Percentiles rank a stretch among this genome's conserved stretches.
Conservation (phyloP, 2,888 invertebrate species). For the Ectemnius continuus region DNA sequence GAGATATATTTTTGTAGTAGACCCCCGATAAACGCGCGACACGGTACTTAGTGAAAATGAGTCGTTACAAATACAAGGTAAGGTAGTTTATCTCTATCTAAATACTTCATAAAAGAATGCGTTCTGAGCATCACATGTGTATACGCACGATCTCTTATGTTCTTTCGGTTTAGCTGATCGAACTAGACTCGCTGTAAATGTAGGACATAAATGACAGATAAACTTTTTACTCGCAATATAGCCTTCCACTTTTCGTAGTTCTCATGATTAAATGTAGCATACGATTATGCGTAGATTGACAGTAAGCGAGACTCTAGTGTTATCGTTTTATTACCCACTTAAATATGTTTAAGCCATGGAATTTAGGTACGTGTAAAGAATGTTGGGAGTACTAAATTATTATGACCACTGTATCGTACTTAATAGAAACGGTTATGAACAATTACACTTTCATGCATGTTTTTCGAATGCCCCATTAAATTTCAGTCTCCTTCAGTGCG, state of each 20-base stretch:
- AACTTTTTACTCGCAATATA: constrained; percentile 46
- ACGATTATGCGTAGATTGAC: constrained; percentile 44
- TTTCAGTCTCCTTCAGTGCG: neutral
- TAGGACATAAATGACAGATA: constrained; percentile 44
- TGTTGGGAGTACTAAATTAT: constrained; percentile 59
- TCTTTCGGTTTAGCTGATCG: constrained; percentile 41
- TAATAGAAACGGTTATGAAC: constrained; percentile 58
- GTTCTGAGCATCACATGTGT: constrained; percentile 34
- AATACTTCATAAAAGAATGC: neutral
- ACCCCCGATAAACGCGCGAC: too few species aligned
- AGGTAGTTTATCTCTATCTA: too few species aligned
- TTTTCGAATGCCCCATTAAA: constrained; percentile 23
- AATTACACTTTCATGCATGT: constrained; percentile 23
- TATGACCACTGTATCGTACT: constrained; percentile 61
- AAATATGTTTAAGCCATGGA: constrained; percentile 33
- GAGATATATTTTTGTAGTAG: too few species aligned
- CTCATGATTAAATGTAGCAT: constrained; percentile 51
- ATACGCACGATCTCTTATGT: constrained; percentile 56
- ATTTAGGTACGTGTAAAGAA: constrained; percentile 52
- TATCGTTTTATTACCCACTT: constrained; percentile 35
- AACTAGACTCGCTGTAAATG: constrained; percentile 45
- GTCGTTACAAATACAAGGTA: too few species aligned
- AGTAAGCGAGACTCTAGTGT: constrained; percentile 47
- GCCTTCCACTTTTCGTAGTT: constrained; percentile 49
- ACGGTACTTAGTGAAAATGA: neutral